Evolutionary conservation across 2,113 vertebrate species (phyloP).

Genomic region (Bombycilla garrulus): DNA sequence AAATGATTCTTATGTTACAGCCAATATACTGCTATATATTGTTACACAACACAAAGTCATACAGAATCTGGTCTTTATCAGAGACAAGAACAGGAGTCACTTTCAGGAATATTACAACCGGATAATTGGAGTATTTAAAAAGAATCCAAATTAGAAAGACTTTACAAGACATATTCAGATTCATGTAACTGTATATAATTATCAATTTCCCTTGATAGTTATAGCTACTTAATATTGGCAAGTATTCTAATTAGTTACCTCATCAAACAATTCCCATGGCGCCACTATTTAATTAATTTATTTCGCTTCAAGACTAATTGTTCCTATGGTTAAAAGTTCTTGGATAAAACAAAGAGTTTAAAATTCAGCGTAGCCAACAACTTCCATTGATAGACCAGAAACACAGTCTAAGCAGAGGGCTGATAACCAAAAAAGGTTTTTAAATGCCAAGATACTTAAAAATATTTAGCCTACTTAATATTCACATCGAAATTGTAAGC

Average conservation of each 20-base stretch:
- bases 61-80: background rate
- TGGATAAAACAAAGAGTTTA: background rate
- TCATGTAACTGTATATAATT: background rate
- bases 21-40: background rate
- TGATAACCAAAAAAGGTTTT: background rate
- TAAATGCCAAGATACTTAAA: background rate
- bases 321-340: background rate
- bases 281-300: background rate
- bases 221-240: background rate
- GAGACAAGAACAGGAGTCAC: background rate
- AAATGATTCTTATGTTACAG: background rate
- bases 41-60: background rate
- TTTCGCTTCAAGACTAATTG: background rate
- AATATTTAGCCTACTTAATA: background rate
- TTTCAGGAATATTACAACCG: background rate
- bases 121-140: background rate
- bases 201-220: background rate
- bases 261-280: background rate
- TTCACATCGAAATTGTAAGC: background rate
- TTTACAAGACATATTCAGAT: background rate
- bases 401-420: background rate
- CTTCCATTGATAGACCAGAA: background rate
- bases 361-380: background rate
- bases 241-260: background rate
- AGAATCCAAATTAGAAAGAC: background rate